Conservation (phyloP, 2,113 vertebrate genomes). For the Lasiurus cinereus region DNA sequence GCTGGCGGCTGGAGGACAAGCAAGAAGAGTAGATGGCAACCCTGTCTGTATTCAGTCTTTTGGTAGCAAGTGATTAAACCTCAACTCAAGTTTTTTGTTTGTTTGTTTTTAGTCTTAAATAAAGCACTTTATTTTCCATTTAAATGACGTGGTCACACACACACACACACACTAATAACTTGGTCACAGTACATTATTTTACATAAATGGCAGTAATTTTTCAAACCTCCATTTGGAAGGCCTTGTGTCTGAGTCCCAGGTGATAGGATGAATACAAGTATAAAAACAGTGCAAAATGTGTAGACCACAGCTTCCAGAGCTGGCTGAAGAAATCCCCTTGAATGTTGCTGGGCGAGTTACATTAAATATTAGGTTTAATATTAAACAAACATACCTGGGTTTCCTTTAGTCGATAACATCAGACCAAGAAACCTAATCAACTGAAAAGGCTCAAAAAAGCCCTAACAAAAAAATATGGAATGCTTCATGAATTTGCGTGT, state of each 20-base stretch:
- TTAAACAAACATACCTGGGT: conserved; percentile 22
- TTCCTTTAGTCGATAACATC: conserved; percentile 35
- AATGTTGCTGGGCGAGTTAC: not conserved
- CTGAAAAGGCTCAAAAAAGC: conserved; percentile 30
- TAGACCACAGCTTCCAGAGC: conserved; percentile 16
- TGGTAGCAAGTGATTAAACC: not conserved
- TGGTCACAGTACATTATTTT: conserved; percentile 75
- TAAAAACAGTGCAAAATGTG: conserved; percentile 71
- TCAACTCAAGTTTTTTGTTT: not conserved
- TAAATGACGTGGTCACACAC: conserved; percentile 61
- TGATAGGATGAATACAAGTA: conserved; percentile 60
- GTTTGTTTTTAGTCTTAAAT: not conserved
- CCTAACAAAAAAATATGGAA: not conserved
- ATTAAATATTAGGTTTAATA: conserved; percentile 29
- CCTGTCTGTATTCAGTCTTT: not conserved
- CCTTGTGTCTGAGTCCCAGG: conserved; percentile 70
- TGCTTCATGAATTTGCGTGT: no score
- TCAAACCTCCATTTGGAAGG: conserved; percentile 75
- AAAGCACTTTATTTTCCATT: conserved; percentile 81
- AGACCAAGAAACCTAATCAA: conserved; percentile 59
- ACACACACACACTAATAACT: no score
- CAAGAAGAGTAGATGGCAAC: not conserved
- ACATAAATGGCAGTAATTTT: conserved; percentile 74
- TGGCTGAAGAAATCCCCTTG: conserved; percentile 16
- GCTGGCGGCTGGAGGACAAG: not conserved